phyloP scores from a whole-genome alignment of 2,113 vertebrate species.

The Pseudolaguvia tuberculata region DNA sequence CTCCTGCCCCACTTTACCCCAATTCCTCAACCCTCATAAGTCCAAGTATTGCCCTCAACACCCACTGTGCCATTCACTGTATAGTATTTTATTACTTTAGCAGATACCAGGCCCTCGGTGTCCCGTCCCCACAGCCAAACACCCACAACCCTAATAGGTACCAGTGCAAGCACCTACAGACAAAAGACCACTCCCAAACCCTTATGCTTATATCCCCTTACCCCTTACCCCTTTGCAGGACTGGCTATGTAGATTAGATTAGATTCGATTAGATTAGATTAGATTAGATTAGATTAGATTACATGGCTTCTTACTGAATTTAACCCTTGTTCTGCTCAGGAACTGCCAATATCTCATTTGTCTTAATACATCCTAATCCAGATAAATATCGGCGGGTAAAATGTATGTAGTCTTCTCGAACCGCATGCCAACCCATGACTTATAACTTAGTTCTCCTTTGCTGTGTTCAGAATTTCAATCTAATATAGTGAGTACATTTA shows the following conservation, averaged over 20 bases:
- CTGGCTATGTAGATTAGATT: neutral
- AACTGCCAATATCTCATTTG: neutral
- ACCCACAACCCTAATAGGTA: neutral
- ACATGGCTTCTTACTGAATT: neutral
- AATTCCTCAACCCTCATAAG: neutral
- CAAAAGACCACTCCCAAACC: neutral
- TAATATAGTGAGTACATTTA: too few relatives aligned
- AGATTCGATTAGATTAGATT: too few relatives aligned
- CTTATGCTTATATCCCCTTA: neutral
- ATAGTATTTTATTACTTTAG: neutral
- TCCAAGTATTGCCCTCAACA: neutral
- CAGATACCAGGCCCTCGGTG: constrained; percentile 44
- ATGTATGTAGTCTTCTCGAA: too few relatives aligned
- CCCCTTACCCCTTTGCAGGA: neutral
- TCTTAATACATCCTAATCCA: too few relatives aligned
- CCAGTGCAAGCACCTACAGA: neutral
- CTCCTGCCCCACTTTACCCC: neutral
- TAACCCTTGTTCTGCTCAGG: constrained; percentile 3
- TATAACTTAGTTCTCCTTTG: too few relatives aligned
- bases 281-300: neutral
- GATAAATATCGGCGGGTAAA: too few relatives aligned
- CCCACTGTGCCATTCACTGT: constrained; percentile 2
- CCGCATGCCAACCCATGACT: too few relatives aligned
- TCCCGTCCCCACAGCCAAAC: constrained; percentile 14
- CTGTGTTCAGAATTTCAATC: too few relatives aligned